Percentiles rank a stretch among this genome's conserved stretches.
Evolutionary conservation across 2,113 vertebrate species (phyloP).

Genomic region (Aldabrachelys gigantea): DNA sequence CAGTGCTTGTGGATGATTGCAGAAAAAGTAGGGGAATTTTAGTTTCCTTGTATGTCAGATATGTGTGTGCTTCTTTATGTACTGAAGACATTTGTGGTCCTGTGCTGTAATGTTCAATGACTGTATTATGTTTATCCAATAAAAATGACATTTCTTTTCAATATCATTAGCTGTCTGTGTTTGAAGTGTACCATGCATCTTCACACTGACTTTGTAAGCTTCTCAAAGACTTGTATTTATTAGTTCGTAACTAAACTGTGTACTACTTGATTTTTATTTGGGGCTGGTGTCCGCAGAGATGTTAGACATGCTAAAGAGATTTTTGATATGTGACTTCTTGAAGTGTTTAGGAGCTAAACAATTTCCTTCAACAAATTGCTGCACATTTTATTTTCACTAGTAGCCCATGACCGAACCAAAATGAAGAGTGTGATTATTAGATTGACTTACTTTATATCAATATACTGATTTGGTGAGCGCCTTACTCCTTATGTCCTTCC

Average conservation of each 20-base stretch:
- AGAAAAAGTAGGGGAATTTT: background rate
- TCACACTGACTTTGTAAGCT: background rate
- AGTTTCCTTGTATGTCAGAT: background rate
- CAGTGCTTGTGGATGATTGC: background rate
- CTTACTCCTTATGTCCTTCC: background rate
- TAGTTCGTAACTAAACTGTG: background rate
- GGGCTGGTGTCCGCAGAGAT: conserved; percentile 35
- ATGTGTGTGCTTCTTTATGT: background rate
- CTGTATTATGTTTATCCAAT: background rate
- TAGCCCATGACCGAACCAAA: background rate
- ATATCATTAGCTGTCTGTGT: background rate
- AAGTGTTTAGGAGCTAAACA: conserved; percentile 19
- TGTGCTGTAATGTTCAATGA: background rate
- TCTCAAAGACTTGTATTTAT: conserved; percentile 12
- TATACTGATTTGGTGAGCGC: conserved; percentile 1
- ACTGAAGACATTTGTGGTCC: background rate
- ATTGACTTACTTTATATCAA: background rate
- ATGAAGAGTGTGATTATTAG: conserved; percentile 37
- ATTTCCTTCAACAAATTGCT: conserved; percentile 31
- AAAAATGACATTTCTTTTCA: background rate
- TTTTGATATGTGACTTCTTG: conserved; percentile 15
- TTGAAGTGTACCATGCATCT: background rate
- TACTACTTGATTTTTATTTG: conserved; percentile 52
- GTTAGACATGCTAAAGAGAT: conserved; percentile 12
- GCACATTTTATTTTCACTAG: conserved; percentile 7